A percentile compares a stretch with the other conserved stretches of the same genome.
Conservation (phyloP, 1,140 invertebrate genomes). For the Platyscapa corneri region DNA sequence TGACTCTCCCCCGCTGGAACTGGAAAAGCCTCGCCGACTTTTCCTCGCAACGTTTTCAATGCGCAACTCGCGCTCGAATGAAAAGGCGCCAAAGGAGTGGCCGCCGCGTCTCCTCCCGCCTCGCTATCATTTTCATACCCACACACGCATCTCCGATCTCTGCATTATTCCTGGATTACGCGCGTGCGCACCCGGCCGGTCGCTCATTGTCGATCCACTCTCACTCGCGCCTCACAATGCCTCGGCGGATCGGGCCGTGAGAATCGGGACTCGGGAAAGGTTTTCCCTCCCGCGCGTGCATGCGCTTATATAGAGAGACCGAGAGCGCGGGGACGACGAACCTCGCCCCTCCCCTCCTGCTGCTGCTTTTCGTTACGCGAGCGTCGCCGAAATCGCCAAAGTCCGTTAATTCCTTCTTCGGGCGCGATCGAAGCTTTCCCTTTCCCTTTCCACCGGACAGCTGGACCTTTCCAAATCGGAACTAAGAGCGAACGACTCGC, state of each 20-base stretch:
- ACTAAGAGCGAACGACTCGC: no score
- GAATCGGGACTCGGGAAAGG: constrained; percentile 59
- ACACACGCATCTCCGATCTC: constrained; percentile 24
- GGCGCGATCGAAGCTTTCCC: no score
- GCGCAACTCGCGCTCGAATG: not conserved
- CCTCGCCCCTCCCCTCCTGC: no score
- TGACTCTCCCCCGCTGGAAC: not conserved
- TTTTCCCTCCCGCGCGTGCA: constrained; percentile 45
- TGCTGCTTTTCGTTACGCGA: no score
- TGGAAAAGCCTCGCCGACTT: no score
- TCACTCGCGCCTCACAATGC: not conserved
- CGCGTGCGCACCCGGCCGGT: constrained; percentile 22
- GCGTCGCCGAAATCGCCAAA: not conserved
- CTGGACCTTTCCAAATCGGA: no score
- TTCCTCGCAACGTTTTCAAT: not conserved
- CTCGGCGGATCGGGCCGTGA: constrained; percentile 54
- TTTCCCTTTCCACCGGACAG: no score
- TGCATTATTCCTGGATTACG: constrained; percentile 36
- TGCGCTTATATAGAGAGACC: not conserved
- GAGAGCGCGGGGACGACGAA: not conserved
- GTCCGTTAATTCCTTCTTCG: no score
- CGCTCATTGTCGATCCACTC: constrained; percentile 28
- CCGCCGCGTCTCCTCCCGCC: constrained; percentile 23
- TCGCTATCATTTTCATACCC: constrained; percentile 21
- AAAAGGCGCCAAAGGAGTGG: constrained; percentile 37